Percentiles rank a stretch among this genome's conserved stretches.
These are phyloP conservation scores for Strongylocentrotus purpuratus DNA, from an alignment of 35 echinoderm and acorn worm genomes.

Conservation along the genomic window DNA sequence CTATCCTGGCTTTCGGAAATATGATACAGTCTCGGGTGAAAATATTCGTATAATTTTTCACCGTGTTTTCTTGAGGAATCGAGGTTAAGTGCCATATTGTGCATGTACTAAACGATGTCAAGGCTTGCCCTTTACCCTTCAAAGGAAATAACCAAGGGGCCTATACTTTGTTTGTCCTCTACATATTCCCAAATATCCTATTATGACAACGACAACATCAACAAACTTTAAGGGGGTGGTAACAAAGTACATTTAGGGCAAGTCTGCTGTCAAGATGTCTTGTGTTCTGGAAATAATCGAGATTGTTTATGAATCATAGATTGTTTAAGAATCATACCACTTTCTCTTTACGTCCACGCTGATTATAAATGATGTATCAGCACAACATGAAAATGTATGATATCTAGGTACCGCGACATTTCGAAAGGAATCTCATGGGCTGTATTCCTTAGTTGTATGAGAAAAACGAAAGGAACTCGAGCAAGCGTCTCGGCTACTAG, in stretches of 20 bases:
- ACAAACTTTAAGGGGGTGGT: background rate
- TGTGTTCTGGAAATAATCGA: background rate
- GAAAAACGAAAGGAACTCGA: too few relatives aligned
- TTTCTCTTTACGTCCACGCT: background rate
- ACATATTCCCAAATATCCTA: background rate
- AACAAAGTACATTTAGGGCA: background rate
- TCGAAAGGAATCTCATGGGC: background rate
- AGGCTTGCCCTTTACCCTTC: background rate
- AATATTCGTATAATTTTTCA: too few relatives aligned
- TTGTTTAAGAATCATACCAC: background rate
- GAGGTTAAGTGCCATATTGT: background rate
- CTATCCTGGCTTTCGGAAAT: too few relatives aligned
- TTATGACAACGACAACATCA: background rate
- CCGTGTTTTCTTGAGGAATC: background rate
- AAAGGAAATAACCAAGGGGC: background rate
- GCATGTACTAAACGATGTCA: background rate
- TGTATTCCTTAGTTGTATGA: background rate
- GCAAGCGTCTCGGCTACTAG: too few relatives aligned
- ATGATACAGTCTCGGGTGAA: too few relatives aligned
- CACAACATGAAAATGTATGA: background rate
- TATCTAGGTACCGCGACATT: background rate
- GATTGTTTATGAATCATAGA: background rate
- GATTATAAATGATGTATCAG: background rate
- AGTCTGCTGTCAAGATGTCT: background rate
- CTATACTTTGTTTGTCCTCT: background rate